Conservation (phyloP, 2,797 vertebrate species). For the Diplodus puntazzo region DNA sequence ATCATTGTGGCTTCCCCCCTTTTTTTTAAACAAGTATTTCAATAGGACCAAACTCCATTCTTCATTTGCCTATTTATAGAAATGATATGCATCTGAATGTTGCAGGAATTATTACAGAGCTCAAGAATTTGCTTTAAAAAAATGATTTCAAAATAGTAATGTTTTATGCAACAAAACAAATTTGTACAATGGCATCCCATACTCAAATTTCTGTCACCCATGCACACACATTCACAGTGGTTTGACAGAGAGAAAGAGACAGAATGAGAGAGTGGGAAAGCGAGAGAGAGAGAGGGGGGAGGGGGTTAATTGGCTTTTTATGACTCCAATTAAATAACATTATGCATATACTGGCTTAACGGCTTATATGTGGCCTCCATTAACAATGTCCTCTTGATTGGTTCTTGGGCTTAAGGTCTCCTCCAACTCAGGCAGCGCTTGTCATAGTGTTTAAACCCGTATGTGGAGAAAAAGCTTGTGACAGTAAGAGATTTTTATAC, state of each 20-base stretch:
- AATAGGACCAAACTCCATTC: slow-evolving; percentile 42
- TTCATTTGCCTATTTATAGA: slow-evolving; percentile 55
- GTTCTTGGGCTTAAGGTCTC: slow-evolving; percentile 87
- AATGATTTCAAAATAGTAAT: slow-evolving; percentile 28
- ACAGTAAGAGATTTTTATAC: slow-evolving; percentile 65
- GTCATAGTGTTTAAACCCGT: slow-evolving; percentile 77
- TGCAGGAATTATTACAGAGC: slow-evolving; percentile 32
- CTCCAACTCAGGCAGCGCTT: slow-evolving; percentile 75
- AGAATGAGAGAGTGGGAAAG: slow-evolving; percentile 59
- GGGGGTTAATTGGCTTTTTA: slow-evolving; percentile 91
- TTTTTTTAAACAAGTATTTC: slow-evolving; percentile 47
- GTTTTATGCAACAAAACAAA: slow-evolving; percentile 37
- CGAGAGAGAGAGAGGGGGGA: slow-evolving; percentile 50
- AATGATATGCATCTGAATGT: slow-evolving; percentile 36
- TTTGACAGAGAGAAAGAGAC: slow-evolving; percentile 69
- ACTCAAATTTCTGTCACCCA: slow-evolving; percentile 58
- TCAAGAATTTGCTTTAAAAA: slow-evolving; percentile 19
- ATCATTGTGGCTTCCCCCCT: slow-evolving; percentile 42
- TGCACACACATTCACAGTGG: slow-evolving; percentile 39
- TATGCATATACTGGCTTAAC: slow-evolving; percentile 90
- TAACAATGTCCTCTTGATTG: slow-evolving; percentile 90
- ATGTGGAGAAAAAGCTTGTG: slow-evolving; percentile 61
- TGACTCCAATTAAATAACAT: slow-evolving; percentile 92
- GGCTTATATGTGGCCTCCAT: slow-evolving; percentile 89
- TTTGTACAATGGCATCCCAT: slow-evolving; percentile 35